Conservation (phyloP, 2,797 vertebrate genomes). For the Micrastur ruficollis region DNA sequence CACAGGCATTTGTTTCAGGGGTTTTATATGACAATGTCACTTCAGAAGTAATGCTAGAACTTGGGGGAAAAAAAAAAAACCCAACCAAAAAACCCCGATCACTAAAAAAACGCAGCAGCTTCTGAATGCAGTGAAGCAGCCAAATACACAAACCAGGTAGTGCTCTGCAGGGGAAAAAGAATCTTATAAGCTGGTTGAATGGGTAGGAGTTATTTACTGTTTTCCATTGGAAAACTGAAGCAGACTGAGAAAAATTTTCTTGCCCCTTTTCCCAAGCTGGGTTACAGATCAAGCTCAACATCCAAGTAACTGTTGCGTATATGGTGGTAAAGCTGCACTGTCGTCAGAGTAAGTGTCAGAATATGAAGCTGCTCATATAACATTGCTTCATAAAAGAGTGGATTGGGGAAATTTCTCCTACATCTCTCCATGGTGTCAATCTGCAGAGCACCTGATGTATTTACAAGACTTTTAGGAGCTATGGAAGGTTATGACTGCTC, state of each 20-base stretch:
- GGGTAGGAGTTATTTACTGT: background rate
- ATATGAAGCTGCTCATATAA: background rate
- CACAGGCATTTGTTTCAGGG: background rate
- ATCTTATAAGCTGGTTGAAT: background rate
- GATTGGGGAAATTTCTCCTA: background rate
- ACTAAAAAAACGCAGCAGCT: fast-evolving
- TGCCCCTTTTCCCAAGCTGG: background rate
- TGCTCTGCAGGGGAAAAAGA: background rate
- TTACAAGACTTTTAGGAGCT: background rate
- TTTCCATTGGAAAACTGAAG: background rate
- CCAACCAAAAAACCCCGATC: fast-evolving
- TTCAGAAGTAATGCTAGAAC: background rate
- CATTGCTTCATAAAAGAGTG: background rate
- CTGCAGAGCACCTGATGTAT: background rate
- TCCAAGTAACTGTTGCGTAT: background rate
- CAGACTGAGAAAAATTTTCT: background rate
- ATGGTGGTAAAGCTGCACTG: background rate
- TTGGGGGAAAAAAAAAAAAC: background rate
- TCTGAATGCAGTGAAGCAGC: background rate
- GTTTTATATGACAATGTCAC: background rate
- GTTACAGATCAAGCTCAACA: background rate
- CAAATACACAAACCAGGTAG: background rate
- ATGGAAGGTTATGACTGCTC: background rate
- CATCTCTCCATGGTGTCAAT: background rate
- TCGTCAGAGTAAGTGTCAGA: background rate